Conservation (phyloP, 35 echinoderm and acorn worm genomes). For the Apostichopus japonicus region DNA sequence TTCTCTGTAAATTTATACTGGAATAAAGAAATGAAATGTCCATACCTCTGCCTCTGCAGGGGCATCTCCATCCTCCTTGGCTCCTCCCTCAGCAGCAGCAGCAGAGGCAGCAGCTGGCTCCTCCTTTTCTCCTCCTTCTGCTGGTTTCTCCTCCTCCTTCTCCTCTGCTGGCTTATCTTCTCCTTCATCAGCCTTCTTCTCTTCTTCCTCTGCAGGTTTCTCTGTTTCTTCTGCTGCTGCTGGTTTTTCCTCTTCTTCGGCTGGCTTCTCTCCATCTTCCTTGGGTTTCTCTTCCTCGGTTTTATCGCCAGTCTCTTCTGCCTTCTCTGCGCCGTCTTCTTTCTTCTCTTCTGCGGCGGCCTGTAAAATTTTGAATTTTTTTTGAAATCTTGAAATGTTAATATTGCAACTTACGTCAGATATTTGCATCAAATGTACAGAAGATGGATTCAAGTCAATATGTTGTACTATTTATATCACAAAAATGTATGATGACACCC, state of each 20-base stretch:
- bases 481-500: too few relatives aligned
- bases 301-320: conserved; percentile 13
- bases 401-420: too few relatives aligned
- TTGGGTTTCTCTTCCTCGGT: conserved; percentile 11
- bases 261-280: conserved; percentile 11
- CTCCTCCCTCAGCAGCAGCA: not conserved
- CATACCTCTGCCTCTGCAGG: conserved; percentile 8
- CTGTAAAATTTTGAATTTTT: not conserved
- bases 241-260: not conserved
- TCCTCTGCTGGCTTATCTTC: conserved; percentile 18
- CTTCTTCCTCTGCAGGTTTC: conserved; percentile 26
- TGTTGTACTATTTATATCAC: too few relatives aligned
- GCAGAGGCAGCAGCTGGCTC: not conserved
- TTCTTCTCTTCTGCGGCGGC: not conserved
- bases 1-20: too few relatives aligned
- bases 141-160: not conserved
- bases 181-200: not conserved
- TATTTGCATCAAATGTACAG: too few relatives aligned
- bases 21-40: too few relatives aligned
- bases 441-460: too few relatives aligned
- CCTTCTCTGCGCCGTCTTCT: not conserved
- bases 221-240: not conserved
- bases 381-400: not conserved
- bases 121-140: not conserved
- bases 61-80: not conserved